These are phyloP conservation scores for Phoxinus phoxinus DNA, from an alignment of 2,113 vertebrate genomes.

Conservation along the genomic window DNA sequence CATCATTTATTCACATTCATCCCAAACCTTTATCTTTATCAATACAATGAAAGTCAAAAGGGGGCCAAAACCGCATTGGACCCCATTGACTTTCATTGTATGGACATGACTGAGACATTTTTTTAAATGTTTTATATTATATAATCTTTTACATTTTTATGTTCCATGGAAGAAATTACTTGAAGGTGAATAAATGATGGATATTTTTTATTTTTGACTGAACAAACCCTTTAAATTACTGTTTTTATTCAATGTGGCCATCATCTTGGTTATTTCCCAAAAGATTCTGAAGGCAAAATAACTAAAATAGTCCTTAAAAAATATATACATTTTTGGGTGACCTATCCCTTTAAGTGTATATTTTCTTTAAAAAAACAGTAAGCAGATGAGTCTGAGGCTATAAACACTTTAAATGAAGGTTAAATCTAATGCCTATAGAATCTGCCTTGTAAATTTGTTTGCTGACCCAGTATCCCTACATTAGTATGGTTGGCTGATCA, in stretches of 20 bases:
- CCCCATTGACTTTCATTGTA: not conserved
- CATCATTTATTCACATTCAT: not conserved
- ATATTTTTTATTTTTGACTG: not conserved
- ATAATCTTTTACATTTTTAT: too few species aligned
- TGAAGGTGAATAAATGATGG: not conserved
- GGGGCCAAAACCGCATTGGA: not conserved
- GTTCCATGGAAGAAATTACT: too few species aligned
- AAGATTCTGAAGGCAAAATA: not conserved
- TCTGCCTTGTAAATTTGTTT: slow-evolving; percentile 53
- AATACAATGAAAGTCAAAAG: too few species aligned
- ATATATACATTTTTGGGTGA: not conserved
- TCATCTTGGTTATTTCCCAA: not conserved
- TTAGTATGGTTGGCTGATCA: slow-evolving; percentile 69
- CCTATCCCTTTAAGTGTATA: not conserved
- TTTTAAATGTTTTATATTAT: not conserved
- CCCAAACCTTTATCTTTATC: not conserved
- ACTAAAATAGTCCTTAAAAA: not conserved
- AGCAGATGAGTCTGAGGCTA: not conserved
- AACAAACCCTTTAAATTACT: not conserved
- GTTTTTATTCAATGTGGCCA: not conserved
- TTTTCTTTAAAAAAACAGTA: not conserved
- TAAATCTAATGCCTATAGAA: not conserved
- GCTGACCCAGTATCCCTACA: slow-evolving; percentile 70
- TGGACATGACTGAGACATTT: not conserved
- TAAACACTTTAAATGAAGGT: not conserved